Conservation (phyloP, 2,113 vertebrate species). For the Amphiprion percula region DNA sequence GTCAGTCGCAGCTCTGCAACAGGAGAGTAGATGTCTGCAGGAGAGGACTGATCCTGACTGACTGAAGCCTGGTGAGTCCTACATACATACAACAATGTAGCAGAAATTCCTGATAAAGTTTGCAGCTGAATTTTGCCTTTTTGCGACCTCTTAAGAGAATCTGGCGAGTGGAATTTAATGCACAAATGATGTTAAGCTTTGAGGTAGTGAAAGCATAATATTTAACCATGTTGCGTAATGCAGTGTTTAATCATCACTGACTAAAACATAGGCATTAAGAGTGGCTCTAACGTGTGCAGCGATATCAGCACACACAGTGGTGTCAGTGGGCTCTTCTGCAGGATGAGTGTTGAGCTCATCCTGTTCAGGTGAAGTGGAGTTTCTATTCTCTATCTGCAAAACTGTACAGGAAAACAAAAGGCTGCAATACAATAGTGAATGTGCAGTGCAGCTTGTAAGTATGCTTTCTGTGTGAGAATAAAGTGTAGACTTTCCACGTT, state of each 20-base stretch:
- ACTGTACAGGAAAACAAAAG: slow-evolving; percentile 1
- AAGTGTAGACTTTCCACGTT: not conserved
- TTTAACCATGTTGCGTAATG: not conserved
- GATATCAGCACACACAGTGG: slow-evolving; percentile 8
- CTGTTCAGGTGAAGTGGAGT: slow-evolving; percentile 50
- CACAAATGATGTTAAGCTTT: not conserved
- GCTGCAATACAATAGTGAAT: not conserved
- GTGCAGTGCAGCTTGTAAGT: not conserved
- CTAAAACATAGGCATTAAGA: not conserved
- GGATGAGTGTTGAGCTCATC: slow-evolving; percentile 39
- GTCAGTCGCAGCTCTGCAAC: slow-evolving; percentile 47
- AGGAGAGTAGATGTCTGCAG: slow-evolving; percentile 55
- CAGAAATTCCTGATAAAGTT: slow-evolving; percentile 26
- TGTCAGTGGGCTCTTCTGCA: slow-evolving; percentile 31
- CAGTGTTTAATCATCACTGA: slow-evolving; percentile 2
- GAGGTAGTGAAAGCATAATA: not conserved
- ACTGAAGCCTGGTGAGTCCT: slow-evolving; percentile 57
- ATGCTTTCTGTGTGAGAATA: not conserved
- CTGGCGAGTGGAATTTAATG: not conserved
- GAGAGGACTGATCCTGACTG: slow-evolving; percentile 41
- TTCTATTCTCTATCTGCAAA: slow-evolving; percentile 22
- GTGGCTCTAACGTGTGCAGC: slow-evolving; percentile 6
- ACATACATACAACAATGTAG: not conserved
- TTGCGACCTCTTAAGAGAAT: not conserved
- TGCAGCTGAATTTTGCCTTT: not conserved